Percentiles rank a stretch among this genome's conserved stretches.
These are phyloP conservation scores for Cacatua alba DNA, from an alignment of 2,113 vertebrate genomes.

Conservation along the genomic window DNA sequence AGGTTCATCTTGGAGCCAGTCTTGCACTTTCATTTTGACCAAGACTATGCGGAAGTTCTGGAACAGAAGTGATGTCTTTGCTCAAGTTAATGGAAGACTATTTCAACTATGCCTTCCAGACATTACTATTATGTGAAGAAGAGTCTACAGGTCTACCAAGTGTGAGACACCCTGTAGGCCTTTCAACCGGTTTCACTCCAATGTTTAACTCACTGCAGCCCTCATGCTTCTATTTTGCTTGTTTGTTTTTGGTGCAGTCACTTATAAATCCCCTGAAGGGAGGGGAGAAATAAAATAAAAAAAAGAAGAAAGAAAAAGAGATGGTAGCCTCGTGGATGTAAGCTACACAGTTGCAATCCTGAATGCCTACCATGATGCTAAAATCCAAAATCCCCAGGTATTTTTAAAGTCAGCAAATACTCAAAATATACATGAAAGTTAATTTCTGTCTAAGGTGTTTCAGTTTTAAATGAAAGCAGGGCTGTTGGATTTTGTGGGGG, in stretches of 20 bases:
- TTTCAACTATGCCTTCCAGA: neutral
- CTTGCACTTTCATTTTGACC: neutral
- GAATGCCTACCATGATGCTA: neutral
- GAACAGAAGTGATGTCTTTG: neutral
- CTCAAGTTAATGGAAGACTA: neutral
- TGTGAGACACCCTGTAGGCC: neutral
- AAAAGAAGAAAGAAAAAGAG: neutral
- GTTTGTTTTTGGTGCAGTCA: neutral
- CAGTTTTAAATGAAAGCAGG: neutral
- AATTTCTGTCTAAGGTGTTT: neutral
- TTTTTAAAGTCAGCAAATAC: neutral
- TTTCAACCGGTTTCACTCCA: neutral
- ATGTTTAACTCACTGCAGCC: neutral
- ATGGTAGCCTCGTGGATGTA: neutral
- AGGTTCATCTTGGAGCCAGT: neutral
- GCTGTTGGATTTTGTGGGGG: neutral
- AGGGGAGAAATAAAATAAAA: neutral
- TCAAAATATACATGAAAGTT: neutral
- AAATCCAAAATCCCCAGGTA: neutral
- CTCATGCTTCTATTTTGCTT: neutral
- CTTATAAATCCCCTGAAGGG: neutral
- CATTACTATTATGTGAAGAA: neutral
- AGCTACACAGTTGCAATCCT: neutral
- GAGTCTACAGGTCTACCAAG: neutral
- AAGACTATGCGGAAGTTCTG: neutral